Conservation (phyloP, 2,888 invertebrate genomes). For the Marronus borbonicus region DNA sequence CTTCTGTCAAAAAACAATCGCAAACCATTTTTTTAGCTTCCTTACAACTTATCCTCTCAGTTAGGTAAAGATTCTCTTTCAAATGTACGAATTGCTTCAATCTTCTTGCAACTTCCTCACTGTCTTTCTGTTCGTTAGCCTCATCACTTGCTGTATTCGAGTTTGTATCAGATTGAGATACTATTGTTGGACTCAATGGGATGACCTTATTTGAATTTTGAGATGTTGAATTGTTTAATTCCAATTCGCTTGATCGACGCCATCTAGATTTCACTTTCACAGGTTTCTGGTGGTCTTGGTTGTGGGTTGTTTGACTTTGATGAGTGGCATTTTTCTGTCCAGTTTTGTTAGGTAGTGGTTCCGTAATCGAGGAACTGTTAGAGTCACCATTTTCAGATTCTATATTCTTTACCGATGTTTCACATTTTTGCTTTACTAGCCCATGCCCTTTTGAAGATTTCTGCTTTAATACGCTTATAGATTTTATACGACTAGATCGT, state of each 20-base stretch:
- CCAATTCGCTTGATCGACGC: conserved; percentile 83
- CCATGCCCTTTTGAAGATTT: conserved; percentile 75
- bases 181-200: conserved; percentile 1
- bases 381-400: conserved; percentile 67
- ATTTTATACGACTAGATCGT: conserved; percentile 83
- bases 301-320: conserved; percentile 55
- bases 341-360: conserved; percentile 68
- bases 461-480: conserved; percentile 79
- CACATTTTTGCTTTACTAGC: conserved; percentile 72
- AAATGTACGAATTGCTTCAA: conserved; percentile 86
- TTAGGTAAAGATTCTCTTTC: conserved; percentile 89
- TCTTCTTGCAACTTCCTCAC: conserved; percentile 73
- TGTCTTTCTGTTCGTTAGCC: conserved; percentile 8
- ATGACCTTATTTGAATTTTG: conserved; percentile 28
- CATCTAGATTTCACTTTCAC: conserved; percentile 87
- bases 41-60: conserved; percentile 88
- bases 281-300: conserved; percentile 73
- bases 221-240: conserved; percentile 71
- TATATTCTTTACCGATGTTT: conserved; percentile 74
- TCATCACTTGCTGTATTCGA: conserved; percentile 4
- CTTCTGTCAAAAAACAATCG: conserved; percentile 93
- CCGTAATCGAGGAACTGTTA: conserved; percentile 39
- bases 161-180: conserved; percentile 34
- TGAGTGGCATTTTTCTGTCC: conserved; percentile 65
- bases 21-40: conserved; percentile 96